Evolutionary conservation across 2,113 vertebrate genomes (phyloP), one percentile per base, ranked within the genome.

Genomic region (Caranx ignobilis): DNA sequence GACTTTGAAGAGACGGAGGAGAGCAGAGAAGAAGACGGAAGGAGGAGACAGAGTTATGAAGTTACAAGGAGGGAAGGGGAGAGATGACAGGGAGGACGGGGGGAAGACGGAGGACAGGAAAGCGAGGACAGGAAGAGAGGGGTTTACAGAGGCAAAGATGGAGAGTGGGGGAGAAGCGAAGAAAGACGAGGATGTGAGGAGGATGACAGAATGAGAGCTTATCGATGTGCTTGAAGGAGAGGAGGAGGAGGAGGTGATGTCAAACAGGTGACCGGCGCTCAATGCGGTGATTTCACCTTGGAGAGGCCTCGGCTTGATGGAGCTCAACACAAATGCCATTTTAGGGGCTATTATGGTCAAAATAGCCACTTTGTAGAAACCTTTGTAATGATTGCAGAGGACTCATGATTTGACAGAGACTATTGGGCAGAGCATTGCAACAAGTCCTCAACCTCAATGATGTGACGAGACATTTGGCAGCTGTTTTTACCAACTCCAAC

Each of bases 1-100:
- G 85, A 85, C 85, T 90, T 89, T 89, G 87, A 90, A 87, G 83
- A 82, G 79, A 72, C 32, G 84, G 84, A 75, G 72, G 70, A 75
- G 68, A 82, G 67, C 55, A 54, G 57, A 68, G 81, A 48, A 48
- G 66, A 50, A 77, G 77, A 87, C 50, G 43, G 87, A 88, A 77
- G 70, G 75, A 77, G 74, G 75, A 71, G 84, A 52, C 15, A 10
- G 74, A 76, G 77, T 69, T 77, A 71, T 74, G 72, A 75, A 87
- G 80, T 77, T 82, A 80, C 68, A 69, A 77, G 66, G 59, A 60
- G 56, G 63, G 61, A 66, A 59, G 35, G 45, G 41, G 39, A 60
- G 62, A 62, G 76, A 79, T 61, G 82, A 84, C 67, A 81, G 77
- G 55, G 37, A 47, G 55, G 39, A 16, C 35, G 11, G 56, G 52